A percentile compares a stretch with the other conserved stretches of the same genome.
Evolutionary conservation across 2,113 vertebrate species (phyloP).

Genomic region (Phyllostomus discolor): DNA sequence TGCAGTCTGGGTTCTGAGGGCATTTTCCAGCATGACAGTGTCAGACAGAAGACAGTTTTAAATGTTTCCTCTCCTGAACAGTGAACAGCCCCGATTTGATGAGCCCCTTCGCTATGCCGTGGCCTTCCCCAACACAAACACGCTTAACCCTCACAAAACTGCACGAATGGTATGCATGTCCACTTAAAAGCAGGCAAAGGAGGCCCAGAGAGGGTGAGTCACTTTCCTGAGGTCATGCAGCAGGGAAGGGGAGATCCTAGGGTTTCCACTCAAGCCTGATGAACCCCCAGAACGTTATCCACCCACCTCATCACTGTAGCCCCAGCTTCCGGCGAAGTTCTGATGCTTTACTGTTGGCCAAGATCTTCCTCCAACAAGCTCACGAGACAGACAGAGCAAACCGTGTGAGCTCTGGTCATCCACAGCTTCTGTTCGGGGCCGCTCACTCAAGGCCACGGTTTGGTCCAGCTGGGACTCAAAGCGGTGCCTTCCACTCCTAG

Average conservation of each 20-base stretch:
- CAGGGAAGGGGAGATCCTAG: background rate
- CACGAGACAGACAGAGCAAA: background rate
- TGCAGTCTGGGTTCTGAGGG: no score
- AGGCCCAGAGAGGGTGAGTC: background rate
- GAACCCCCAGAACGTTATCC: background rate
- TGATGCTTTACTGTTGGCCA: background rate
- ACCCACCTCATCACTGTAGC: background rate
- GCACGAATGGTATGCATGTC: background rate
- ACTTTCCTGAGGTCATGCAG: background rate
- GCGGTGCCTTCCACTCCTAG: background rate
- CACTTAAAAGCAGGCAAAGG: background rate
- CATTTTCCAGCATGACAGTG: background rate
- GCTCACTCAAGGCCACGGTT: accelerated
- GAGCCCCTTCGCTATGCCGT: accelerated
- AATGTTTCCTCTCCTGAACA: background rate
- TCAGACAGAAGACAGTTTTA: background rate
- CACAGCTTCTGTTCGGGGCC: background rate
- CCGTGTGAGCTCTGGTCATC: background rate
- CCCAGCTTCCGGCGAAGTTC: background rate
- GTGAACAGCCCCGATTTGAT: background rate
- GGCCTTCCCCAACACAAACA: background rate
- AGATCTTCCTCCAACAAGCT: background rate
- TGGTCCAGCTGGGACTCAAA: background rate
- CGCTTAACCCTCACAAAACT: background rate
- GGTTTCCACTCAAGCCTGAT: background rate